Evolutionary conservation across 1,140 invertebrate genomes (phyloP), one percentile per base, ranked within the genome.

Genomic region (Mylabris phalerata): DNA sequence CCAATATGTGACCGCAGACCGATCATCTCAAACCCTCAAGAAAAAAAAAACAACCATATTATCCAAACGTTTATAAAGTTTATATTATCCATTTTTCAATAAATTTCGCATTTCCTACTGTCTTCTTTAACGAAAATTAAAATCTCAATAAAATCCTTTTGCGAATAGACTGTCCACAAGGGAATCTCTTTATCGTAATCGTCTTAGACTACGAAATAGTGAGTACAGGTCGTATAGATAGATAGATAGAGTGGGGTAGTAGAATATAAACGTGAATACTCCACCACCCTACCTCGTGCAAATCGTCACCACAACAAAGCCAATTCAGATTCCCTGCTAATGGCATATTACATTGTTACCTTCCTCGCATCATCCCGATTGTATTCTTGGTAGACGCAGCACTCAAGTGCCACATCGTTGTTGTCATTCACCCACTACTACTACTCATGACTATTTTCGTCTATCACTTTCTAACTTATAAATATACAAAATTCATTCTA

Each of bases 271-370:
- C 41, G 50, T 46, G 47, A 57, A 42, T 39, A 38, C 27, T 44
- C 45, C 51, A 48, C 58, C 55, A 43, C 51, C 44, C 40, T 44
- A 39, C 50, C 39, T 45, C 25, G 48, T 46, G 51, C 59, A 49
- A 56, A 55, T 61, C 62, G 58, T 67, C 59, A 60, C 66, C 65
- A 50, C 72, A 70, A 74, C 72, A 74, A 74, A 73, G 71, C 71
- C 72, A 74, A 74, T 73, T 74, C 67, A 73, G 66, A 74, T 73
- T 72, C 71, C 63, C 67, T 73, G 68, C 70, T 74, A 74, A 74
- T 74, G 71, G 72, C 72, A 72, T 67, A 71, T 73, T 72, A 73
- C 70, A 74, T 74, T 74, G 72, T 74, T 72, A 73, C 72, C 71
- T 73, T 71, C 61, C 64, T 59, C 50, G 59, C 61, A 57, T 65